Base-by-base conservation (phyloP, 2,797 vertebrate species). In the Neoniphon sammara region DNA sequence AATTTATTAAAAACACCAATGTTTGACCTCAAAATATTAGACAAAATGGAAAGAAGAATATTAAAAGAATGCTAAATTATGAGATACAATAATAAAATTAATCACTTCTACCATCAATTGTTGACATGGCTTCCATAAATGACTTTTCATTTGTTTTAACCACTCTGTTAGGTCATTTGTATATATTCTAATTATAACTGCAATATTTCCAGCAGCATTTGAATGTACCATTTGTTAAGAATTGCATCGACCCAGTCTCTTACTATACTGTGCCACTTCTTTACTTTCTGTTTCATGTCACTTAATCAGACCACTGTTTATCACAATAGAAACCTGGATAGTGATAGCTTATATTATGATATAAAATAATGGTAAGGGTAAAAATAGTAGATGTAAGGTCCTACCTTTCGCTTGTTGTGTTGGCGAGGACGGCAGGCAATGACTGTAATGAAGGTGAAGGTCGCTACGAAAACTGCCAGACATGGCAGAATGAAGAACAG, bases 401-500 rank as follows among this genome's bases (percentile, higher is more conserved):
- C 64, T 91, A 97, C 96, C 96, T 95, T 92, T 74, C 92, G 82
- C 0, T 88, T 84, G 55, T 83, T 92, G 77, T 89, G 84, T 7
- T 81, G 53, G 2, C 74, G 81, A 9, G 91, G 94, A 58, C 91
- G 88, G 56, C 96, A 94, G 61, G 93, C 91, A 0, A 92, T 80
- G 76, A 95, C 94, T 8, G 93, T 76, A 78, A 96, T 94, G 75
- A 97, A 91, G 49, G 92, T 87, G 76, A 97, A 88, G 11, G 90
- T 90, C 6, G 92, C 86, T 0, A 92, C 83, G 58, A 96, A 91
- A 42, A 97, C 72, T 0, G 93, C 75, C 10, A 93, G 84, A 27
- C 94, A 96, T 0, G 95, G 91, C 78, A 97, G 86, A 34, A 96
- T 94, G 78, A 97, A 96, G 87, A 95, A 63, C 27, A 93, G 78